phyloP scores from a whole-genome alignment of 1,140 invertebrate genomes.

The Diprion similis region DNA sequence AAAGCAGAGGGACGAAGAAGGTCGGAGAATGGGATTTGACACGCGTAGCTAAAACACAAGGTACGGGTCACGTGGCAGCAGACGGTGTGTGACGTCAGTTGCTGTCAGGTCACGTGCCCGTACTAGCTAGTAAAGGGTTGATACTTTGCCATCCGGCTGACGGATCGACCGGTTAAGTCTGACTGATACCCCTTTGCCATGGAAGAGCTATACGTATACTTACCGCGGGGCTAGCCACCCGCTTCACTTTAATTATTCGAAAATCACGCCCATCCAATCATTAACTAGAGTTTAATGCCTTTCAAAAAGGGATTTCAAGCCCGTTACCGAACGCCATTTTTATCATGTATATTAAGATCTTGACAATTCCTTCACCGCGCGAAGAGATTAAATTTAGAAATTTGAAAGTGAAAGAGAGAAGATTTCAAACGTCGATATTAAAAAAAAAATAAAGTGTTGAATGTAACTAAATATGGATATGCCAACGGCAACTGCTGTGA shows the following conservation, averaged over 20 bases:
- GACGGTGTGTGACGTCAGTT: constrained; percentile 11
- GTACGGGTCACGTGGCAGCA: not conserved
- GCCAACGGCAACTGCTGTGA: too few relatives aligned
- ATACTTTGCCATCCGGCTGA: constrained; percentile 58
- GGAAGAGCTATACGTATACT: constrained; percentile 19
- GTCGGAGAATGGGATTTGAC: constrained; percentile 58
- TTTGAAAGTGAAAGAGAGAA: too few relatives aligned
- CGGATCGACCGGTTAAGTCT: constrained; percentile 59
- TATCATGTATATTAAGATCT: not conserved
- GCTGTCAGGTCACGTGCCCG: constrained; percentile 58
- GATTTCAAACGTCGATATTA: too few relatives aligned
- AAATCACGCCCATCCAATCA: constrained; percentile 54
- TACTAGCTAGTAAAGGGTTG: constrained; percentile 55
- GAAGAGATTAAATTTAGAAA: too few relatives aligned
- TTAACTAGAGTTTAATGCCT: constrained; percentile 43
- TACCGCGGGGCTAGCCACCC: constrained; percentile 26
- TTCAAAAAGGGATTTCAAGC: constrained; percentile 47
- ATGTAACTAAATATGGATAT: too few relatives aligned
- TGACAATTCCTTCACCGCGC: not conserved
- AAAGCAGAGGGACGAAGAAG: constrained; percentile 33
- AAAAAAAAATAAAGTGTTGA: too few relatives aligned
- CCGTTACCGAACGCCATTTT: not conserved
- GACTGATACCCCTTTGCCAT: constrained; percentile 53
- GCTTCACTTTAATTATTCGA: constrained; percentile 59
- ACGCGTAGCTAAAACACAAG: constrained; percentile 58